These are phyloP conservation scores for Verasper variegatus DNA, from an alignment of 2,113 vertebrate species.

Conservation along the genomic window DNA sequence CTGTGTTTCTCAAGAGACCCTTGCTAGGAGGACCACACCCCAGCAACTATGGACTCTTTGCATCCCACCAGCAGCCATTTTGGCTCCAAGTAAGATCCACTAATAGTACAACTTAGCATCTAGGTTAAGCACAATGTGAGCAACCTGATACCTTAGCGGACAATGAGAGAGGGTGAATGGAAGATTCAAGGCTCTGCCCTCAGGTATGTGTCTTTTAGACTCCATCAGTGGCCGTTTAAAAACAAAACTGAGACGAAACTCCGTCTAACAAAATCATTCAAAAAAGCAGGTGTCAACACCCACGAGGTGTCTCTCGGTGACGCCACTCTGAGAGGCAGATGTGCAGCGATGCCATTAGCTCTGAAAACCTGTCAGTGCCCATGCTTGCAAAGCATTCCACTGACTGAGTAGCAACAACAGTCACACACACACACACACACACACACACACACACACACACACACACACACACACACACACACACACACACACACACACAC, in stretches of 20 bases:
- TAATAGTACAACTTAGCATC: slow-evolving; percentile 13
- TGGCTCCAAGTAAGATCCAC: slow-evolving; percentile 43
- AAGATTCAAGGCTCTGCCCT: slow-evolving; percentile 14
- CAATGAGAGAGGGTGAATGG: slow-evolving; percentile 30
- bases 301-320: slow-evolving; percentile 15
- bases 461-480: background rate
- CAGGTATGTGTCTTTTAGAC: background rate
- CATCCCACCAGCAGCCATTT: slow-evolving; percentile 45
- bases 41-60: slow-evolving; percentile 4
- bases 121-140: slow-evolving; percentile 33
- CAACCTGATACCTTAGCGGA: slow-evolving; percentile 42
- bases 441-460: too few relatives aligned
- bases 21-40: slow-evolving; percentile 53
- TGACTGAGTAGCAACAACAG: slow-evolving; percentile 20
- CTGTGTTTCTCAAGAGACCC: slow-evolving; percentile 54
- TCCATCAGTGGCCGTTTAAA: background rate
- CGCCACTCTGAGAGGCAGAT: slow-evolving; percentile 13
- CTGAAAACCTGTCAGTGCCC: slow-evolving; percentile 49
- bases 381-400: slow-evolving; percentile 54
- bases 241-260: background rate
- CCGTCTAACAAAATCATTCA: background rate
- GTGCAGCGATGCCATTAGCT: slow-evolving; percentile 48
- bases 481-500: background rate
- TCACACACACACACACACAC: background rate
- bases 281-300: slow-evolving; percentile 12